A percentile compares a stretch with the other conserved stretches of the same genome.
Conservation (phyloP, 2,888 invertebrate species). For the Drosophila acutilabella region DNA sequence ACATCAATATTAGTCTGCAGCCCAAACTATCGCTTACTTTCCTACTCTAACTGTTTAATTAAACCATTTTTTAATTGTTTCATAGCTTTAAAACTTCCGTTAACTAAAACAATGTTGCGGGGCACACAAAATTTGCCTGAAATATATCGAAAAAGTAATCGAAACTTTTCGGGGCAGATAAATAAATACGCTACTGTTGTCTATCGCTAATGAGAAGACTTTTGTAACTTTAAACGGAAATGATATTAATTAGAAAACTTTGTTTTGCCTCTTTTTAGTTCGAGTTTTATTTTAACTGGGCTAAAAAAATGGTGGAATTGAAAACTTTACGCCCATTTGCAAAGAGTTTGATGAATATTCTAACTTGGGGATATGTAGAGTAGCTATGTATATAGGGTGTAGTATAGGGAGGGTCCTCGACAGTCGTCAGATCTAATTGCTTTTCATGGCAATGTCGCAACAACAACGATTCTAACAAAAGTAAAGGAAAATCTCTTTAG, state of each 20-base stretch:
- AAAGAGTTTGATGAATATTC: conserved; percentile 24
- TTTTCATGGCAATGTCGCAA: conserved; percentile 64
- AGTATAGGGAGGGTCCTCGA: conserved; percentile 19
- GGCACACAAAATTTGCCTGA: not conserved
- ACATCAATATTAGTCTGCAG: too few species aligned
- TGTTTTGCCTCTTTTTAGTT: conserved; percentile 10
- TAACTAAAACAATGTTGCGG: not conserved
- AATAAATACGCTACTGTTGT: conserved; percentile 8
- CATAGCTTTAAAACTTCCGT: not conserved
- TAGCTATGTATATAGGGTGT: not conserved
- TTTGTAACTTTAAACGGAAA: conserved; percentile 45
- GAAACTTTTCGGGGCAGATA: conserved; percentile 15
- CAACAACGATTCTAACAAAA: conserved; percentile 40
- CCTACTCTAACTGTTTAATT: not conserved
- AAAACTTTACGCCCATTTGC: conserved; percentile 25
- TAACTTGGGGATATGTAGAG: not conserved
- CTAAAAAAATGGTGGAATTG: conserved; percentile 10
- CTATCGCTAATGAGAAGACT: conserved; percentile 18
- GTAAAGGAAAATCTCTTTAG: conserved; percentile 38
- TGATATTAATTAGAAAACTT: conserved; percentile 62
- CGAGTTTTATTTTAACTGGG: not conserved
- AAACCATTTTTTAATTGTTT: not conserved
- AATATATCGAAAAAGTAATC: conserved; percentile 17
- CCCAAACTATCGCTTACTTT: too few species aligned
- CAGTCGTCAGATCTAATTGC: conserved; percentile 58